These are phyloP conservation scores for Drosophila nikananu DNA, from an alignment of 1,140 invertebrate genomes.

Conservation along the genomic window DNA sequence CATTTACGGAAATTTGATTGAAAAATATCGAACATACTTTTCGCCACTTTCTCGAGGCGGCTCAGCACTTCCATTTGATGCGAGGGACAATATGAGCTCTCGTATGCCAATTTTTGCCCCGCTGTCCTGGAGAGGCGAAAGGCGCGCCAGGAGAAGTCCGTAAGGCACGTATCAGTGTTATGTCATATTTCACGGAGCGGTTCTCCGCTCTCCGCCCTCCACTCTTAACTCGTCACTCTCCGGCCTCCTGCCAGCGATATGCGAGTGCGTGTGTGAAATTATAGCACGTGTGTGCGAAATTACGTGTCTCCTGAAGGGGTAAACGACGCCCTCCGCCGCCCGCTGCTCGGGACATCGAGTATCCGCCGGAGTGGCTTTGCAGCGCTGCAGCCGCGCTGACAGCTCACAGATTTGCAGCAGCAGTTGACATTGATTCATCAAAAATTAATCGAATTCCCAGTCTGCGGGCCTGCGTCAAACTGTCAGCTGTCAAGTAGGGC, in stretches of 20 bases:
- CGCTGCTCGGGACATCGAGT: constrained; percentile 5
- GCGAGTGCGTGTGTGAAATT: constrained; percentile 48
- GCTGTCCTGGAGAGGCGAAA: not conserved
- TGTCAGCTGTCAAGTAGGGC: constrained; percentile 66
- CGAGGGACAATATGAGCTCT: constrained; percentile 54
- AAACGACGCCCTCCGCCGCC: constrained; percentile 1
- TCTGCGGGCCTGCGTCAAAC: constrained; percentile 47
- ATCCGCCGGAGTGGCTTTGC: constrained; percentile 56
- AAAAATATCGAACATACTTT: constrained; percentile 77
- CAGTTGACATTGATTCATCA: constrained; percentile 82
- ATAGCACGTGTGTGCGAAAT: constrained; percentile 43
- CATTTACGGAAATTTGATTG: constrained; percentile 82
- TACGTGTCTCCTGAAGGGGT: constrained; percentile 41
- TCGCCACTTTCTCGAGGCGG: constrained; percentile 43
- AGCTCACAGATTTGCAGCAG: constrained; percentile 78
- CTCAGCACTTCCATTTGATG: constrained; percentile 71
- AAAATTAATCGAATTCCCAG: constrained; percentile 81
- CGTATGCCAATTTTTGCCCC: constrained; percentile 59
- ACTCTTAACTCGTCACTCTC: constrained; percentile 4
- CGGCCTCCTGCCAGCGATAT: constrained; percentile 50
- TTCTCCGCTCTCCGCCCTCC: constrained; percentile 6
- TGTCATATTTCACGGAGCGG: constrained; percentile 63
- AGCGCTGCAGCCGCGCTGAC: constrained; percentile 52
- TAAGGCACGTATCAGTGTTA: constrained; percentile 58
- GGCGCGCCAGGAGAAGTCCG: not conserved